Evolutionary conservation across 2,113 vertebrate genomes (phyloP).

Genomic region (Corythaixoides concolor): DNA sequence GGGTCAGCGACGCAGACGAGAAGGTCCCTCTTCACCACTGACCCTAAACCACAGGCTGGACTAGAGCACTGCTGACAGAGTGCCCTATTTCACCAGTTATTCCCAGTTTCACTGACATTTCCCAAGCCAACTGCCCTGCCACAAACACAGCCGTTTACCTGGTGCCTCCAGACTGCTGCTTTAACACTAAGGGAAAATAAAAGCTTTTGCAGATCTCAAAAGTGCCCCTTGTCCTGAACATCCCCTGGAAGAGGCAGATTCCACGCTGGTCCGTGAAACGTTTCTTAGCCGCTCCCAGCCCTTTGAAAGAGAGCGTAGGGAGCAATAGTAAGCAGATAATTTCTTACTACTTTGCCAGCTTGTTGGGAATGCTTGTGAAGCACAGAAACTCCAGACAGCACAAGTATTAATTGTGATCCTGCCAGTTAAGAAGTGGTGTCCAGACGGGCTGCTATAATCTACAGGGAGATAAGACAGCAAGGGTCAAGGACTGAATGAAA

Average conservation of each 20-base stretch:
- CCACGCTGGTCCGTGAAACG: not conserved
- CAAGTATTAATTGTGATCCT: not conserved
- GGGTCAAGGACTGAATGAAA: slow-evolving; percentile 16
- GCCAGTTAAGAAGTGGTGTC: not conserved
- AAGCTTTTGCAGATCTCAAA: not conserved
- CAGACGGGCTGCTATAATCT: not conserved
- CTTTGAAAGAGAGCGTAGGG: not conserved
- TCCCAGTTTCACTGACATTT: not conserved
- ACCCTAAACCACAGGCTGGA: not conserved
- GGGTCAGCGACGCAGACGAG: fast-evolving
- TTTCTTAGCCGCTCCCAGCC: not conserved
- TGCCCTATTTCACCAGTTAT: not conserved
- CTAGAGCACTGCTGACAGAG: not conserved
- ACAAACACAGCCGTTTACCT: not conserved
- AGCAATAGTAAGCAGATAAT: not conserved
- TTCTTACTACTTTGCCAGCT: not conserved
- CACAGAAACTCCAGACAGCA: not conserved
- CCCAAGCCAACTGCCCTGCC: not conserved
- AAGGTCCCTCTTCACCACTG: not conserved
- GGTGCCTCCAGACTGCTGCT: not conserved
- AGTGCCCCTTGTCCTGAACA: fast-evolving
- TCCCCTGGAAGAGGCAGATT: not conserved
- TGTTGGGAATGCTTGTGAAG: not conserved
- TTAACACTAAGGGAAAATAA: not conserved
- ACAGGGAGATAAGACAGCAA: not conserved